Base-by-base conservation (phyloP, 2,113 vertebrate genomes). In the Sapajus apella region DNA sequence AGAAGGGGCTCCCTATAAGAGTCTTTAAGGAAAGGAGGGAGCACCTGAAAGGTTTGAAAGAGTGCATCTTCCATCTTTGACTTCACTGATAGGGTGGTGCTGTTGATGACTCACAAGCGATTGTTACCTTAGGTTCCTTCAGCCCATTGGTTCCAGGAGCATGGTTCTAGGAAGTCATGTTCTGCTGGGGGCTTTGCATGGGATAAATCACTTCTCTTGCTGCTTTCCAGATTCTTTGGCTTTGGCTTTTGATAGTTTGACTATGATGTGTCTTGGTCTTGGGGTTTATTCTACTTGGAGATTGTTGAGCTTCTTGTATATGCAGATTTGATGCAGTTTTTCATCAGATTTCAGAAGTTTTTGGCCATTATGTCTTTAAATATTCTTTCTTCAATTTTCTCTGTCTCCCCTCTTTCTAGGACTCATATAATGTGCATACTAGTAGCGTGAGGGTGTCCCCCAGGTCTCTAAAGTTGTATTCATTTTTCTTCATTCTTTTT, bases 121-220 rank as follows among this genome's bases (percentile, higher is more conserved):
- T 76, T 97, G 47, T 97, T 72, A 96, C 84, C 73, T 96, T 52
- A 45, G 77, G 80, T 83, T 86, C 94, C 30, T 45, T 35, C 45
- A 81, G 52, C 82, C 5, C 52, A 35, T 16, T 13, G 37, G 45
- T 61, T 75, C 55, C 27, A 8, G 77, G 50, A 68, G 12, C 20
- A 55, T 50, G 14, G 37, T 45, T 76, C 96, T 40, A n/a, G 92
- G n/a, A 79, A 89, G 30, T 61, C 58, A 2, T 0, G 0, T 30
- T 35, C 37, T 21, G 3, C 12, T 12, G 30, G 0, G 30, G 32
- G 25, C 1, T 45, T 35, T 8, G 11, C 23, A 14, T 30, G n/a
- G 30, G 35, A 23, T 27, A 6, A 56, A 17, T 30, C 8, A 14
- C 43, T 85, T 91, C 50, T 50, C 43, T 43, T 32, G 13, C 25